Evolutionary conservation across 2,888 invertebrate genomes (phyloP), one percentile per base, ranked within the genome.

Genomic region (Leistus spinibarbis): DNA sequence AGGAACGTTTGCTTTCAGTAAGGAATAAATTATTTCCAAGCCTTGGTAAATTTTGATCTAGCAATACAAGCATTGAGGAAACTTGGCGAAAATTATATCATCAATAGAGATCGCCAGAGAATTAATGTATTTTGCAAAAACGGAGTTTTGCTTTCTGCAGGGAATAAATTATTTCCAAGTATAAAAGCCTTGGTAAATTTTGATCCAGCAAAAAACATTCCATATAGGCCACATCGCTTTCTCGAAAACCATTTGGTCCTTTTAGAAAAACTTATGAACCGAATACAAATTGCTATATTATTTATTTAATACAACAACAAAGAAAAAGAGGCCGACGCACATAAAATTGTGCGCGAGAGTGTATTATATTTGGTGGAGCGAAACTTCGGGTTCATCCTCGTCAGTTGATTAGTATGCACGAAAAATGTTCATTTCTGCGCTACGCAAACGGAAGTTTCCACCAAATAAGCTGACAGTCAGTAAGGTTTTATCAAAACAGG

Each of bases 401-500:
- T 16, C 19, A 3, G 72, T 66, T 72, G 72, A 72, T 72, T 72
- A 72, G 72, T 56, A 72, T 72, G 72, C 72, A 65, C 54, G 65
- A 65, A 71, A 66, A 65, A 64, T 56, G 72, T 72, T 72, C 72
- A 72, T 72, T 72, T 72, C 27, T 56, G 57, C 57, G 66, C 24
- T n/a, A n/a, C 64, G 27, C 0, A 16, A 57, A 20, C 17, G 56
- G 65, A 73, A 67, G 67, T 67, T 67, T 67, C 16, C 60, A 54
- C 56, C 56, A 56, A 40, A 57, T 22, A 20, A 53, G 20, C 63
- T 40, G 63, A 63, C 69, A 75, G 69, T 69, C 68, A 68, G 54
- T 69, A 68, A 64, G 62, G 68, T 75, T 75, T 75, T 68, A 75
- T 75, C 75, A 75, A 67, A 74, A 66, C 73, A 74, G 73, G 73